Base-by-base conservation (phyloP, 2,113 vertebrate species). In the Semicossyphus pulcher region DNA sequence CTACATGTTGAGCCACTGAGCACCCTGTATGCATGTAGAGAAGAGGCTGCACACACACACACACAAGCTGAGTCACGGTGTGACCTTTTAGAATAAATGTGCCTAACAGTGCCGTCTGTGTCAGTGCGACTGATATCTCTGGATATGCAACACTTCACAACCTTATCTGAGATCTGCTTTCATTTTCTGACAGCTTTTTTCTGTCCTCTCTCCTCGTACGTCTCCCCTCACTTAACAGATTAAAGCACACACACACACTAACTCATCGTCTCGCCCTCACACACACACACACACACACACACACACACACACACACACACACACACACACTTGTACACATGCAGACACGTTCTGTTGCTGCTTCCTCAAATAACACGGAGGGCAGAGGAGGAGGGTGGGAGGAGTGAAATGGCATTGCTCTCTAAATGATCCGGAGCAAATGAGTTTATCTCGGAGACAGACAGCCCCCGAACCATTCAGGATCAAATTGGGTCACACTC, bases 371-470 rank as follows among this genome's bases (percentile, higher is more conserved):
- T 77, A 85, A 72, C 83, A 66, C 34, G 0, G 29, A 49, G 44
- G 51, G 57, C 26, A 20, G 62, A 32, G 49, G 1, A 18, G 32
- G n/a, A n/a, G 14, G 26, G 23, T 20, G 16, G 5, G 58, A 20
- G 59, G 52, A 47, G 67, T n/a, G 67, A 76, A 84, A 69, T 53
- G 67, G 81, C 77, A 76, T 60, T 73, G 83, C 84, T 86, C 78
- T 88, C 73, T 48, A 84, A 90, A 90, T 88, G 89, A 90, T 88
- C 86, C 84, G 76, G 54, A 85, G 84, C 82, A 87, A 88, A 88
- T 86, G 81, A 89, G 80, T 89, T 88, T 88, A 88, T 87, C 82
- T 76, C 53, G 57, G 87, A 84, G 69, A 88, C 80, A 48, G 76
- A 86, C 66, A 42, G 70, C 76, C 85, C 64, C 77, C 80, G 0